Conservation (phyloP, 2,888 invertebrate genomes). For the Hedya salicella region DNA sequence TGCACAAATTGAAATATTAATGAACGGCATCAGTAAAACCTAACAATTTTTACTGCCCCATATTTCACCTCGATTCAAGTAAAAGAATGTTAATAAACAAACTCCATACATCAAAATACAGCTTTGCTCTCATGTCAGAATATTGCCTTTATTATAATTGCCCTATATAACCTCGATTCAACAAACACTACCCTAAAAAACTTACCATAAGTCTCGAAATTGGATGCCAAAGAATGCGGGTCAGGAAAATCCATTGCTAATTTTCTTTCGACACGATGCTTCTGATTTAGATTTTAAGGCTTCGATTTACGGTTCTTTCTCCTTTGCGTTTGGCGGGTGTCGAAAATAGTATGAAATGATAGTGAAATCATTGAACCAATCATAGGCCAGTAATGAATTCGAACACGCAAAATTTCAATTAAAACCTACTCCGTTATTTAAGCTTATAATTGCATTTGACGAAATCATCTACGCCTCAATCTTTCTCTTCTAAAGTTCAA, state of each 20-base stretch:
- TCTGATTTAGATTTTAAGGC: neutral
- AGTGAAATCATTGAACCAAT: constrained; percentile 28
- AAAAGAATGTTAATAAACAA: constrained; percentile 14
- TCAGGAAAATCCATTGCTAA: constrained; percentile 11
- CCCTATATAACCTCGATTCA: neutral
- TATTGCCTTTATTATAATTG: constrained; percentile 22
- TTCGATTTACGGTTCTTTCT: neutral
- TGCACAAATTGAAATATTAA: neutral
- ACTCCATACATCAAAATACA: constrained; percentile 30
- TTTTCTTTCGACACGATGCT: constrained; percentile 1
- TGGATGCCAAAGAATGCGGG: neutral
- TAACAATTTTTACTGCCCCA: neutral
- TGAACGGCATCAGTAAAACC: neutral
- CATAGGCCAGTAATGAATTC: constrained; percentile 31
- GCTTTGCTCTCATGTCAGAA: constrained; percentile 12
- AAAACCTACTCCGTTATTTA: constrained; percentile 22
- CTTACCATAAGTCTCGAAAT: neutral
- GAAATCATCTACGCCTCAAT: neutral
- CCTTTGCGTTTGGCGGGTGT: neutral
- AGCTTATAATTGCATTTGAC: neutral
- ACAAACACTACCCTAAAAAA: neutral
- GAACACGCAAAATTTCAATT: constrained; percentile 41
- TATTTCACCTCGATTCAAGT: neutral
- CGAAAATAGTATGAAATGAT: constrained; percentile 14
- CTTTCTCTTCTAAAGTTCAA: neutral